Evolutionary conservation across 1,140 invertebrate species (phyloP).

Genomic region (Pomacea maculata): DNA sequence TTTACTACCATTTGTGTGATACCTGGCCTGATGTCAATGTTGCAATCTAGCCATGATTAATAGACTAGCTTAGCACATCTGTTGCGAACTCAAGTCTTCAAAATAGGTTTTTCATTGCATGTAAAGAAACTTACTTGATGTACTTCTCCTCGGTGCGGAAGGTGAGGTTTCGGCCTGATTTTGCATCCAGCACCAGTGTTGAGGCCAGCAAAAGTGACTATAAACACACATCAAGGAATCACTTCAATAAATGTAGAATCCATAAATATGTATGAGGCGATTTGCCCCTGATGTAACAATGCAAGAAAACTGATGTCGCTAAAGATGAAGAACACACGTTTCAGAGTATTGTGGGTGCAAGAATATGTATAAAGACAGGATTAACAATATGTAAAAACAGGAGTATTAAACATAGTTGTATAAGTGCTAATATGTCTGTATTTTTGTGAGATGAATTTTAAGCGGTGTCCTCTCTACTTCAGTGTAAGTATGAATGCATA

Average conservation of each 20-base stretch:
- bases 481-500: background rate
- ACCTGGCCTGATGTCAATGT: background rate
- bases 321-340: background rate
- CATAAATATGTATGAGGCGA: background rate
- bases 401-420: background rate
- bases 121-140: constrained; percentile 57
- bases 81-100: background rate
- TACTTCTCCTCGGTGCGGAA: constrained; percentile 62
- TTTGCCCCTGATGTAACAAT: background rate
- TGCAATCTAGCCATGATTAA: background rate
- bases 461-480: no score
- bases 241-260: background rate
- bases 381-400: no score
- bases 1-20: background rate
- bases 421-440: background rate
- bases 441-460: no score
- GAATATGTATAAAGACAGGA: no score
- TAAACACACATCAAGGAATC: constrained; percentile 9
- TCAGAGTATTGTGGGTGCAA: no score
- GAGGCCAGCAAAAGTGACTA: constrained; percentile 63
- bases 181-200: constrained; percentile 66
- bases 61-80: no score
- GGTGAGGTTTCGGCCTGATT: constrained; percentile 62
- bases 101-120: background rate
- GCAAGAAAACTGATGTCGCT: background rate